Evolutionary conservation across 2,888 invertebrate genomes (phyloP).

Genomic region (Machimus rusticus): DNA sequence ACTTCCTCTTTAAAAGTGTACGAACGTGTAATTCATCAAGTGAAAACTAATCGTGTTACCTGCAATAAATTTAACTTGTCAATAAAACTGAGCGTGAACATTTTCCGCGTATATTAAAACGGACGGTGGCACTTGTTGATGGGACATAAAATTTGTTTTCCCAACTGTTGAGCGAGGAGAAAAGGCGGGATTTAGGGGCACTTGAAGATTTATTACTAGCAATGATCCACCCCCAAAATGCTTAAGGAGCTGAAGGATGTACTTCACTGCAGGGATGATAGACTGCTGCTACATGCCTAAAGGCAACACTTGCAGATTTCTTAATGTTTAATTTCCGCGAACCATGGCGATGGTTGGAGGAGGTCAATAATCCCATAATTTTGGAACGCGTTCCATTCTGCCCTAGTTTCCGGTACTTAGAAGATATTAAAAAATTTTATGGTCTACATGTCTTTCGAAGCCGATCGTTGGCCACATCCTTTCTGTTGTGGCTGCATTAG

Average conservation of each 20-base stretch:
- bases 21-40: not conserved
- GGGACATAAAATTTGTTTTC: not conserved
- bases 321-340: not conserved
- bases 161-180: not conserved
- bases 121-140: not conserved
- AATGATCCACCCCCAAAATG: not conserved
- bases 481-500: not conserved
- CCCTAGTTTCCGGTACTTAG: not conserved
- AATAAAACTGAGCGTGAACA: not conserved
- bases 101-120: not conserved
- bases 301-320: not conserved
- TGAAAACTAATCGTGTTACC: not conserved
- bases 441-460: not conserved
- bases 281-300: not conserved
- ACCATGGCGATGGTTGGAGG: not conserved
- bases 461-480: not conserved
- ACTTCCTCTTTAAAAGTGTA: not conserved
- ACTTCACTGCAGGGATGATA: not conserved
- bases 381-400: not conserved
- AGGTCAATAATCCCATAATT: slow-evolving; percentile 1
- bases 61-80: not conserved
- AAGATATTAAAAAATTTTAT: slow-evolving; percentile 25
- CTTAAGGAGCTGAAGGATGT: not conserved
- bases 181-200: not conserved
- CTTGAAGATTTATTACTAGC: not conserved